Base-by-base conservation (phyloP, 1,140 invertebrate genomes). In the Chelonus insularis region DNA sequence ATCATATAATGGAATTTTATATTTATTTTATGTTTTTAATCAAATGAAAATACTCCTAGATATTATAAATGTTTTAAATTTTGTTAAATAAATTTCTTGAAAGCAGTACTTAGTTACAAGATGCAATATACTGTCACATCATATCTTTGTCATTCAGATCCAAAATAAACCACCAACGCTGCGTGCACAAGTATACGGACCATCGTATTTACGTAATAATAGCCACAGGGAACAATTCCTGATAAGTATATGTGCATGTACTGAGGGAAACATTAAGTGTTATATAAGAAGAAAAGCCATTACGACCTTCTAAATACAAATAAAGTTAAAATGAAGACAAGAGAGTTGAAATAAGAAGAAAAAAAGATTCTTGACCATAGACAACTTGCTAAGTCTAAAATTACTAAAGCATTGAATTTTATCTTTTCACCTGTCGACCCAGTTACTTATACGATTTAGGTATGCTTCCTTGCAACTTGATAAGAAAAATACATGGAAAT, bases 121-220 rank as follows among this genome's bases (percentile, higher is more conserved):
- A n/a, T n/a, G n/a, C n/a, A n/a, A n/a, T n/a, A n/a, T n/a, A n/a
- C n/a, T n/a, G n/a, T n/a, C n/a, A n/a, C n/a, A n/a, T 29, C 18
- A 45, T 52, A 29, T 14, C 25, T n/a, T n/a, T n/a, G 16, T 52
- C 50, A 11, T 29, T 11, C n/a, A n/a, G 52, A 55, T 37, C 21
- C 14, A 23, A 55, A 55, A 55, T 55, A 55, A 55, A 36, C 34
- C 34, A 18, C 16, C 9, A 55, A 55, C 20, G 36, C 34, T 39
- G 48, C 23, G 29, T 51, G n/a, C 29, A 55, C 36, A 55, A 55
- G 34, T 39, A 39, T 29, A 37, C 34, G 11, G 50, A 18, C n/a
- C 12, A 39, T 8, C 23, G 45, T 4, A 52, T 55, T 55, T 55
- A 55, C 52, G 36, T 55, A 55, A 55, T 14, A 37, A 37, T 11